These are phyloP conservation scores for Setipinna tenuifilis DNA, from an alignment of 2,797 vertebrate species.

Conservation along the genomic window DNA sequence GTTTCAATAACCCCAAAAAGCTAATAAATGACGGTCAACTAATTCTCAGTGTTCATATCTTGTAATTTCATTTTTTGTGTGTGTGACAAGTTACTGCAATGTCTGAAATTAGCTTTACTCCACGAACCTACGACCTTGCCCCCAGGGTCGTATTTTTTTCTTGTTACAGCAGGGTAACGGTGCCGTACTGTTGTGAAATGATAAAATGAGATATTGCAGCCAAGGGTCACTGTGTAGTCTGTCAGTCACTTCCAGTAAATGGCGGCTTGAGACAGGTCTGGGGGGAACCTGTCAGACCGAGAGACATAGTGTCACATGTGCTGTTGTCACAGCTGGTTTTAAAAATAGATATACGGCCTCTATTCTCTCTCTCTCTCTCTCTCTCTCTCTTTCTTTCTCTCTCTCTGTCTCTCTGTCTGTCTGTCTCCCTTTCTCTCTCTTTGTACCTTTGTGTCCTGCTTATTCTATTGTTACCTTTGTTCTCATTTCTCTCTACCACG, in stretches of 20 bases:
- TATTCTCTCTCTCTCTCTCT: conserved; percentile 18
- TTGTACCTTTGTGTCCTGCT: not conserved
- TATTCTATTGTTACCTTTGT: no score
- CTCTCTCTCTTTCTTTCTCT: conserved; percentile 9
- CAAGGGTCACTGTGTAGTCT: conserved; percentile 44
- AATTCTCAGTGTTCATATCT: not conserved
- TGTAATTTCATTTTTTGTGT: not conserved
- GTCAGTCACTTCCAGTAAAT: conserved; percentile 48
- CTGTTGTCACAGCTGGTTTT: not conserved
- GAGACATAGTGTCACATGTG: conserved; percentile 25
- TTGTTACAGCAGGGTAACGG: not conserved
- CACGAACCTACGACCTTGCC: conserved; percentile 50
- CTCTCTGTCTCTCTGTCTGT: not conserved
- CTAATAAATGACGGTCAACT: not conserved
- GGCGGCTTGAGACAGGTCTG: conserved; percentile 35
- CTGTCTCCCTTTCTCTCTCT: not conserved
- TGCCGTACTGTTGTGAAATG: not conserved
- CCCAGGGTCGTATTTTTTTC: not conserved
- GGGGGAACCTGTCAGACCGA: conserved; percentile 8
- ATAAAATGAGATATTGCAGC: conserved; percentile 37
- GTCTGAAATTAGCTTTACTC: conserved; percentile 32
- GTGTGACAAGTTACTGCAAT: not conserved
- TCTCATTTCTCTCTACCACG: no score
- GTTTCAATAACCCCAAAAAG: not conserved
- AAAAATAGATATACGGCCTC: conserved; percentile 17